Evolutionary conservation across 2,113 vertebrate genomes (phyloP).

Genomic region (Psephotus haematonotus): DNA sequence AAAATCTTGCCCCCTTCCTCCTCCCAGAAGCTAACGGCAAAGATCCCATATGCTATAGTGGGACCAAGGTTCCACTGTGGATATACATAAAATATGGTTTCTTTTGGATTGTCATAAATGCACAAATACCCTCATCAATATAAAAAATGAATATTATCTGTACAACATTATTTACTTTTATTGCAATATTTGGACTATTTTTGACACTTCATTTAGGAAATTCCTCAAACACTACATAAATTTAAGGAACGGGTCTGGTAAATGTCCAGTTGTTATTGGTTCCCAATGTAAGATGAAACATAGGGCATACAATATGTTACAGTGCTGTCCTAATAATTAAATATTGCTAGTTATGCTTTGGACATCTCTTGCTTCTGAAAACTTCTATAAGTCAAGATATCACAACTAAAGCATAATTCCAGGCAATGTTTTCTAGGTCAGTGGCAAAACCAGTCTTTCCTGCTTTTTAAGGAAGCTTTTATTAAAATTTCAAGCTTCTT

Average conservation of each 20-base stretch:
- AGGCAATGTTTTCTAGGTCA: neutral
- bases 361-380: neutral
- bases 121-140: neutral
- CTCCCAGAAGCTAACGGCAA: neutral
- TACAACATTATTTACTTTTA: slow-evolving; percentile 13
- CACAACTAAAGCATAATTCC: neutral
- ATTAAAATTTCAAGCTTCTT: neutral
- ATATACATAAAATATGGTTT: neutral
- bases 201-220: neutral
- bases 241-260: slow-evolving; percentile 6
- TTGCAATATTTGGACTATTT: neutral
- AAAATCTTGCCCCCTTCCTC: neutral
- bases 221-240: slow-evolving; percentile 26
- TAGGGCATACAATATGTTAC: neutral
- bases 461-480: neutral
- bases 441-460: neutral
- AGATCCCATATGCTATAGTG: neutral
- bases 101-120: neutral
- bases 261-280: neutral
- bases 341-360: neutral
- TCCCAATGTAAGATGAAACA: neutral
- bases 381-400: neutral
- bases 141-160: neutral
- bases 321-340: neutral
- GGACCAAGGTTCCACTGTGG: neutral